Base-by-base conservation (phyloP, 2,113 vertebrate genomes). In the Barnardius zonarius region DNA sequence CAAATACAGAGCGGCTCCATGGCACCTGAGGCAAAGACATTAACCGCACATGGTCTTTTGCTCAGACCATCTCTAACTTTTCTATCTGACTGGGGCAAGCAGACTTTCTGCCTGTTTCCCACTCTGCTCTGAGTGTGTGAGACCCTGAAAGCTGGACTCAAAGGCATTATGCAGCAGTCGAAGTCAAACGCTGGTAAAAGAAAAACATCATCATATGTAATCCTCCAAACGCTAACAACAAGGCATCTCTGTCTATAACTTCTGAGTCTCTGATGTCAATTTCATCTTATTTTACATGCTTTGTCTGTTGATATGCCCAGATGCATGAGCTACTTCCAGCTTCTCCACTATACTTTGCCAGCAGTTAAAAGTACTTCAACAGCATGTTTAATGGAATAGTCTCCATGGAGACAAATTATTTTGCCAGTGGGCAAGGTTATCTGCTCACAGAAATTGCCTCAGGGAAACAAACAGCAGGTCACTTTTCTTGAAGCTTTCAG, bases 1-100 rank as follows among this genome's bases (percentile, higher is more conserved):
- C 33, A 61, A 31, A 11, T 51, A 33, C 0, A 7, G 5, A 2
- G 22, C 0, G 0, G 27, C 27, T 76, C 27, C 37, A 35, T 0
- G 0, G 17, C 24, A 43, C 0, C 0, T 0, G 19, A 9, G 24
- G 14, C 25, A 88, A 66, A 70, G 54, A 19, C 27, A 49, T 11
- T 18, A 41, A 41, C 18, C 8, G 5, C 13, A 13, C 12, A 8
- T 3, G 23, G 35, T 41, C 64, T 88, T 61, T 28, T 28, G 10
- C 16, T 63, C 39, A 35, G 33, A 54, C 7, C 31, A 30, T 19
- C 23, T 72, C n/a, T 41, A 9, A 19, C 13, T 43, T 81, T 57
- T 48, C 17, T 37, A 33, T 66, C 5, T 62, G 28, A 15, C 13
- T 31, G 23, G 3, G 22, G 10, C 13, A 79, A 79, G 64, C 16